Percentiles rank a stretch among this genome's conserved stretches.
Conservation (phyloP, 2,888 invertebrate species). For the Stramonita haemastoma region DNA sequence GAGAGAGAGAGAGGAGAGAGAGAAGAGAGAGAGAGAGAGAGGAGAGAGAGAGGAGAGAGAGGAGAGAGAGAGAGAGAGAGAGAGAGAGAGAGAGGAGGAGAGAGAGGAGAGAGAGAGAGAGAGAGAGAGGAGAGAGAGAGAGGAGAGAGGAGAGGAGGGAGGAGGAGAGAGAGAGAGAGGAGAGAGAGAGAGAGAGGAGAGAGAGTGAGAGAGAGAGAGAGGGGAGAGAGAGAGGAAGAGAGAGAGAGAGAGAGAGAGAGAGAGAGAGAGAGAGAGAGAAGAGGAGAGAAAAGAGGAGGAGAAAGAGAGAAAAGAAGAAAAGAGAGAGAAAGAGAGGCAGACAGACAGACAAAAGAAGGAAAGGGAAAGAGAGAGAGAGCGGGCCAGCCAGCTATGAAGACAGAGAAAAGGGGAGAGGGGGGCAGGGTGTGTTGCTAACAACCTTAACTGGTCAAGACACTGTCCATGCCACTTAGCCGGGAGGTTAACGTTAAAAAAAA, state of each 20-base stretch:
- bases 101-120: neutral
- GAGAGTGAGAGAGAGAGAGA: neutral
- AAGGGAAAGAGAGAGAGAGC: neutral
- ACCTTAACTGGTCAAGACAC: neutral
- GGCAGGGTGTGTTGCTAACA: neutral
- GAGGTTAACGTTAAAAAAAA: neutral
- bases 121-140: neutral
- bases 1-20: neutral
- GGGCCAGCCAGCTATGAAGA: neutral
- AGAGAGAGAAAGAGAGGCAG: neutral
- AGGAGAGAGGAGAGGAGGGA: neutral
- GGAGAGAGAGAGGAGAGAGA: neutral
- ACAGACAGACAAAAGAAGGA: neutral
- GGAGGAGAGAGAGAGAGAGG: neutral
- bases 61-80: neutral
- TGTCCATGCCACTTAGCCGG: neutral
- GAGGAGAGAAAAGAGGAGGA: too few species aligned
- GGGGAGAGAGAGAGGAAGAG: slow-evolving; percentile 28
- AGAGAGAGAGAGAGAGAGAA: neutral
- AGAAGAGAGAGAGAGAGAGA: neutral
- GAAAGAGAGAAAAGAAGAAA: too few species aligned
- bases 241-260: slow-evolving; percentile 17
- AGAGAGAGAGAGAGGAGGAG: neutral
- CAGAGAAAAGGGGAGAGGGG: neutral
- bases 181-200: neutral